Conservation (phyloP, 2,888 invertebrate species). For the Sepiola atlantica region DNA sequence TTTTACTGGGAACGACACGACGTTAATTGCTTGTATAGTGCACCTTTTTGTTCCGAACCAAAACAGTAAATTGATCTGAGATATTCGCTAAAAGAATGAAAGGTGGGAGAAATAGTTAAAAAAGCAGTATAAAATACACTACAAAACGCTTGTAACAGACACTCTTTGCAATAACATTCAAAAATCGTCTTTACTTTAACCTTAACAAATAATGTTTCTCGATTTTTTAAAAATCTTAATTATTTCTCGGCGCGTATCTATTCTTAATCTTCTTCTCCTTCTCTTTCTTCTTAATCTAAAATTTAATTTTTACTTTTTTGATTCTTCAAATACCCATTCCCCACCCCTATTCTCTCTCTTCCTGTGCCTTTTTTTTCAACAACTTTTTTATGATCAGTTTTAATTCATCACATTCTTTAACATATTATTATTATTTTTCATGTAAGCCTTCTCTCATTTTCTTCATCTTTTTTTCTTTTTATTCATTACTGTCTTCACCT, state of each 20-base stretch:
- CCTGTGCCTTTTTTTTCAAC: no score
- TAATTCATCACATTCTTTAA: no score
- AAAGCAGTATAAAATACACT: neutral
- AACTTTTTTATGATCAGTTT: no score
- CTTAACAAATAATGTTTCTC: neutral
- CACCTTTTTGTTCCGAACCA: neutral
- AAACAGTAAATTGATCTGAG: neutral
- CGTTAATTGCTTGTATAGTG: neutral
- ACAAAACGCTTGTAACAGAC: neutral
- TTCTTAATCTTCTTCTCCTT: no score
- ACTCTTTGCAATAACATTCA: neutral
- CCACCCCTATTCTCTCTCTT: neutral
- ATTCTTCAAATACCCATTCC: no score
- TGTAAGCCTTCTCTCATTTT: no score
- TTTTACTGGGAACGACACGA: neutral
- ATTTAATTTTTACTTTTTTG: no score
- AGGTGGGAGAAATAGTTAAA: neutral
- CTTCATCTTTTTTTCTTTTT: no score
- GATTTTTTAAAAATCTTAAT: neutral
- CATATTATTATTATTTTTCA: no score
- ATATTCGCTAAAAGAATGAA: neutral
- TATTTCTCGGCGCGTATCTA: neutral
- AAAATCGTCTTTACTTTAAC: neutral
- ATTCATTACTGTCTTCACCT: no score
- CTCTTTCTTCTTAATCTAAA: no score